phyloP scores from a whole-genome alignment of 2,888 invertebrate species.

The Acleris literana region DNA sequence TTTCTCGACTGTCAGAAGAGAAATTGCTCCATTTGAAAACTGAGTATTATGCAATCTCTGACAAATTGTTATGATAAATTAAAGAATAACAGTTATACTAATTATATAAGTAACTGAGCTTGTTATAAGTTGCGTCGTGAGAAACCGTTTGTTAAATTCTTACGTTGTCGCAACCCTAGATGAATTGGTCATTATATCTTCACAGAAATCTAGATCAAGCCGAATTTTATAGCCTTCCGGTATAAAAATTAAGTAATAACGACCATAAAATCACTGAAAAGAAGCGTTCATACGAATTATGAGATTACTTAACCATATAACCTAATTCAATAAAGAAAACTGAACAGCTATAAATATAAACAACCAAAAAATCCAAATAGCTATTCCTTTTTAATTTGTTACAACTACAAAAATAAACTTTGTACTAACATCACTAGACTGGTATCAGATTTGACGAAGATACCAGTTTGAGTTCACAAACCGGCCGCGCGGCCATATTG shows the following conservation, averaged over 20 bases:
- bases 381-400: constrained; percentile 15
- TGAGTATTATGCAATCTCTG: background rate
- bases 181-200: constrained; percentile 19
- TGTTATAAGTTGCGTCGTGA: constrained; percentile 21
- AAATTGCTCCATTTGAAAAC: constrained; percentile 15
- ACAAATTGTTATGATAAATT: constrained; percentile 31
- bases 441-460: constrained; percentile 62
- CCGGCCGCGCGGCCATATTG: constrained; percentile 79
- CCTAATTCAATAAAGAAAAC: no score
- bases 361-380: background rate
- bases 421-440: constrained; percentile 28
- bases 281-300: background rate
- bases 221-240: constrained; percentile 22
- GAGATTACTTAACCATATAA: no score
- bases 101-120: constrained; percentile 23
- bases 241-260: constrained; percentile 7
- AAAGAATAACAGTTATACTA: constrained; percentile 30
- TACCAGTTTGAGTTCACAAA: constrained; percentile 59
- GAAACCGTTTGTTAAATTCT: constrained; percentile 28
- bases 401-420: constrained; percentile 27
- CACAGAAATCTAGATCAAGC: constrained; percentile 15
- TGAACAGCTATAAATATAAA: background rate
- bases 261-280: background rate
- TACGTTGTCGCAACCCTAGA: constrained; percentile 26
- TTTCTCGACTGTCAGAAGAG: background rate